These are phyloP conservation scores for Pan paniscus DNA, from an alignment of 2,113 vertebrate species.

Conservation along the genomic window DNA sequence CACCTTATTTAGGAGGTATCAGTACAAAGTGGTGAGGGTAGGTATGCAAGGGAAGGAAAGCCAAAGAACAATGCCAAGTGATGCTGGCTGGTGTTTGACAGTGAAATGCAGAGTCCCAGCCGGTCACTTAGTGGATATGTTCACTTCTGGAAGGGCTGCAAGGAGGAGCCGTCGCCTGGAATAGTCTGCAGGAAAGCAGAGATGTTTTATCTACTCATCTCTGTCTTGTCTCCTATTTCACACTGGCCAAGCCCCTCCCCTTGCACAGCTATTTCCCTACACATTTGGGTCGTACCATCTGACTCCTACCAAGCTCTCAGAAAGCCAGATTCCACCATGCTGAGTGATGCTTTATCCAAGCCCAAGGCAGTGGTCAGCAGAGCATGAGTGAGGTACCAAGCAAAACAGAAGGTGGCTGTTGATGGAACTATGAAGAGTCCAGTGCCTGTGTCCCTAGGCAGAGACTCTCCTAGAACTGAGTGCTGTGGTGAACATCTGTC, in stretches of 20 bases:
- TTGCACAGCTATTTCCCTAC: background rate
- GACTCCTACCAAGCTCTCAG: background rate
- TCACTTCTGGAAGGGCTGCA: background rate
- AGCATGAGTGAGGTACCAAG: background rate
- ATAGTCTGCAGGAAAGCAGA: background rate
- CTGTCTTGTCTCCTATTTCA: background rate
- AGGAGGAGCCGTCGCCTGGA: background rate
- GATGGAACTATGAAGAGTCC: background rate
- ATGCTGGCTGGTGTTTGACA: background rate
- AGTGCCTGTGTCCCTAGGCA: accelerated
- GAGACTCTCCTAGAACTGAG: background rate
- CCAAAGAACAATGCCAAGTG: background rate
- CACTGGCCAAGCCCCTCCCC: background rate
- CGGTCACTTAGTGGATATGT: background rate
- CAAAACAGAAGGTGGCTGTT: background rate
- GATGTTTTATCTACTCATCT: background rate
- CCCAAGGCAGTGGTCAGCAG: background rate
- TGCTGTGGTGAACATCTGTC: accelerated
- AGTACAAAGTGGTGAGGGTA: background rate
- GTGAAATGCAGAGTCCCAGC: background rate
- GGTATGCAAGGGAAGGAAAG: background rate
- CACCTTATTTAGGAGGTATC: background rate
- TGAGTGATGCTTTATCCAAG: background rate
- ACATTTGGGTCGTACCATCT: background rate
- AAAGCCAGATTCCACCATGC: background rate